Base-by-base conservation (phyloP, 2,113 vertebrate species). In the Meles meles region DNA sequence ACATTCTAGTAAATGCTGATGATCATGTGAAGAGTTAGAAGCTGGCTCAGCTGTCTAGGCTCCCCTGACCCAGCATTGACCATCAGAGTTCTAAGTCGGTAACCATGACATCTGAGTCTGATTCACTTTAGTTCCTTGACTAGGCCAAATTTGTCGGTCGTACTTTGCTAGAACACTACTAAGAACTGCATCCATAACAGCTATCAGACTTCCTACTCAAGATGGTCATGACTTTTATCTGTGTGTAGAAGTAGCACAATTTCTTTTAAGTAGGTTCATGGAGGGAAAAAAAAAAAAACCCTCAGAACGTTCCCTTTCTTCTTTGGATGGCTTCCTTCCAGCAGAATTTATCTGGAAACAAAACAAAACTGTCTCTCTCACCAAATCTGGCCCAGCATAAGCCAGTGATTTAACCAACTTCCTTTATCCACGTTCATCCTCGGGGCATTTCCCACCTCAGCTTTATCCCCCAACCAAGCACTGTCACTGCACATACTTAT, bases 201-300 rank as follows among this genome's bases (percentile, higher is more conserved):
- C 18, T 76, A 39, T 57, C 8, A 39, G 18, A 25, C 29, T 77
- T 94, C 52, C 59, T 76, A 11, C 47, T 74, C 31, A 76, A 63
- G 27, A 52, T 4, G 37, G 67, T 42, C 9, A 82, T 92, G 88
- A 42, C 25, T 92, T 76, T 83, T 95, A 83, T 42, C 42, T 67
- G 18, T 80, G 29, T 82, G 55, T 86, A 76, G 52, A 59, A 80
- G 21, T 21, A 61, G 39, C 83, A 39, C 52, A 87, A 23, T 84
- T 87, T 94, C 80, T 96, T 92, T 95, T 79, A 93, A 85, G 79
- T 94, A 27, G 71, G 77, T 81, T 69, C 31, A 34, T 57, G 63
- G 76, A 90, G 67, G 1, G 9, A 6, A 13, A 23, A 67, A 67
- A 52, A 9, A 14, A 25, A n/a, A 67, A 52, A 9, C 5, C 27